Evolutionary conservation across 1,140 invertebrate species (phyloP), one percentile per base, ranked within the genome.

Genomic region (Andrena cerasifolii): DNA sequence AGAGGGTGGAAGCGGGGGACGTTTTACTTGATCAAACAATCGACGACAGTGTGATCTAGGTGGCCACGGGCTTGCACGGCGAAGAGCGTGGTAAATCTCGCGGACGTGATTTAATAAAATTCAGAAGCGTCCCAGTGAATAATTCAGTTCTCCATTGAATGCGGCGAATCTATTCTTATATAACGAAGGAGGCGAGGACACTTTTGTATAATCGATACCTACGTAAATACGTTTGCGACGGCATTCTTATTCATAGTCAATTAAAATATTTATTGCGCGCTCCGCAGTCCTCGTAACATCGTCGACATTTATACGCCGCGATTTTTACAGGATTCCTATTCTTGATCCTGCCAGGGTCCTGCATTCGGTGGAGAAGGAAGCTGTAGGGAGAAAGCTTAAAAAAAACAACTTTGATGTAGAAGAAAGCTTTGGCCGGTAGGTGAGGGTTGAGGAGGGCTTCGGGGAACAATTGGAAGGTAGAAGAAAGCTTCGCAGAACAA

Each of bases 61-160:
- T 21, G 5, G 2, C 8, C 28, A 7, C 14, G 10, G 7, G 12
- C 14, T 18, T 31, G 14, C 53, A 12, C 14, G 31, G 16, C 8
- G 21, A 26, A 16, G 5, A 6, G 2, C 8, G 12, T 18, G 18
- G 70, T 62, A 76, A 66, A 78, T 70, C 68, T 81, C 59, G 16
- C 12, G 62, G 14, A 78, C 63, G 75, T 72, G 67, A 78, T 59
- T 72, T 73, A 78, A 78, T 70, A 73, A 78, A 68, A 71, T 82
- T 73, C 66, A 79, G 61, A 81, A 65, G 21, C 67, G n/a, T 65
- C 36, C 21, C 47, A 21, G 51, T 68, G 56, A 80, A 77, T 75
- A 67, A 77, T 65, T 77, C 74, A 63, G 21, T 36, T 66, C 31
- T 51, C 31, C 4, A 21, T 80, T 14, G 58, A 36, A 61, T 10